Evolutionary conservation across 2,888 invertebrate genomes (phyloP).

Genomic region (Nowickia ferox): DNA sequence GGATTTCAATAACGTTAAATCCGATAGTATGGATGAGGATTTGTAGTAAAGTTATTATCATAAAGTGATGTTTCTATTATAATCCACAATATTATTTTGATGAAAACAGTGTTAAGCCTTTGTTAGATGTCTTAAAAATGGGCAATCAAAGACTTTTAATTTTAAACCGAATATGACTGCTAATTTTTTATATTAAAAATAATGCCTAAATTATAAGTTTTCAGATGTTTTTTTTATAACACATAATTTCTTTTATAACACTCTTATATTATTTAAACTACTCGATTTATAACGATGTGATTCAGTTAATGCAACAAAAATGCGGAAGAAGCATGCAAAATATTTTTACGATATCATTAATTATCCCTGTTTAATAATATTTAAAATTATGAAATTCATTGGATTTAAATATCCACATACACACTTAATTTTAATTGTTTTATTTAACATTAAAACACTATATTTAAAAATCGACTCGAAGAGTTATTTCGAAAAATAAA

Average conservation of each 20-base stretch:
- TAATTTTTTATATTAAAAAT: slow-evolving; percentile 26
- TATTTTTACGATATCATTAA: slow-evolving; percentile 42
- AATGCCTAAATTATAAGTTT: slow-evolving; percentile 36
- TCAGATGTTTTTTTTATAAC: slow-evolving; percentile 23
- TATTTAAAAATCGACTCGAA: no score
- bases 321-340: slow-evolving; percentile 4
- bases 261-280: slow-evolving; percentile 35
- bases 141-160: slow-evolving; percentile 16
- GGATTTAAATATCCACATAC: neutral
- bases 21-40: slow-evolving; percentile 82
- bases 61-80: slow-evolving; percentile 6
- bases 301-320: slow-evolving; percentile 43
- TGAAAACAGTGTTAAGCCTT: slow-evolving; percentile 43
- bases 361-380: slow-evolving; percentile 32
- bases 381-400: slow-evolving; percentile 33
- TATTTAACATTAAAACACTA: neutral
- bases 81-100: slow-evolving; percentile 10
- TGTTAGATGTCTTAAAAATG: slow-evolving; percentile 38
- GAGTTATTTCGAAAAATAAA: no score
- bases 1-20: slow-evolving; percentile 81
- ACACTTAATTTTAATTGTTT: slow-evolving; percentile 18
- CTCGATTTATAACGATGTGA: slow-evolving; percentile 41
- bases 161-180: slow-evolving; percentile 46
- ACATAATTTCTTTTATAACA: slow-evolving; percentile 19
- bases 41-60: slow-evolving; percentile 76